Evolutionary conservation across 2,797 vertebrate species (phyloP), one percentile per base, ranked within the genome.

Genomic region (Enteromius viviparus): DNA sequence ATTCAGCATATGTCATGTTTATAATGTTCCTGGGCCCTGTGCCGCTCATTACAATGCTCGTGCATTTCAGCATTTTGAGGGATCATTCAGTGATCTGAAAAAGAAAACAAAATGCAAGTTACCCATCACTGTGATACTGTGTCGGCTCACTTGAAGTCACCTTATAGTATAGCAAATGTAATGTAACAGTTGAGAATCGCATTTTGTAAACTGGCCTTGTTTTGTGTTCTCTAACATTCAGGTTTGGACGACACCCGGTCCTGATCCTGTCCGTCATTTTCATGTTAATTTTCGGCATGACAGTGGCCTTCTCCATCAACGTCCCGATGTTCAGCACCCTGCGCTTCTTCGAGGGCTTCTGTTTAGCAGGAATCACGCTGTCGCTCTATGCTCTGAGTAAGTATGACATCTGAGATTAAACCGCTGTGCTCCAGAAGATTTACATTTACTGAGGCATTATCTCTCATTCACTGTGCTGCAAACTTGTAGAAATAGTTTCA

Each of bases 261-360:
- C 92, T 99, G 82, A 95, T 99, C 84, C 93, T 95, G 87, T 99
- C 97, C 0, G 95, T 98, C 86, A 91, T 97, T 87, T 96, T 98
- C 93, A 97, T 97, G 92, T 91, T 99, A 89, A 92, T 98, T 89
- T 99, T 99, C 85, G 98, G 98, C 84, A 91, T 99, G 90, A 94
- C 96, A 0, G 97, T 99, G 93, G 97, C 98, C 34, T 97, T 99
- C 86, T 99, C 98, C 0, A 94, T 97, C 91, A 97, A 99, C 6
- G 96, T 97, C 86, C 95, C 96, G 26, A 99, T 99, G 98, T 99
- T 99, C 95, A 98, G 97, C 96, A 98, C 98, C 40, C 95, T 99
- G 93, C 96, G 98, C 86, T 99, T 99, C 95, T 99, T 99, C 26
- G 98, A 99, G 91, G 98, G 98, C 71, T 99, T 99, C 92, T 98